phyloP scores from a whole-genome alignment of 2,113 vertebrate genomes.

The Pedetes capensis region DNA sequence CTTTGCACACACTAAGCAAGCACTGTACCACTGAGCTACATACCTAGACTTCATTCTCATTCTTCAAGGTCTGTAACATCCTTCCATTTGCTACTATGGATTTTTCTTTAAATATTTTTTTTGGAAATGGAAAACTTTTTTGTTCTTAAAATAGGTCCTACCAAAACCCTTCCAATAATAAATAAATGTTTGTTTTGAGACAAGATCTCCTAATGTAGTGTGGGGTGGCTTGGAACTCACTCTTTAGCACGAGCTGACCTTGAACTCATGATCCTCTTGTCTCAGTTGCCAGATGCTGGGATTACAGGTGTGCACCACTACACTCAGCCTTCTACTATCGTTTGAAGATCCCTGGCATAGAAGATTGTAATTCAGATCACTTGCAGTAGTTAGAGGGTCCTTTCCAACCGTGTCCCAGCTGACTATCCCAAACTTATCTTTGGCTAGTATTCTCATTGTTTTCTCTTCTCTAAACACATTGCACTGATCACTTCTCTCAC shows the following conservation, averaged over 20 bases:
- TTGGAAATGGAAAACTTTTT: neutral
- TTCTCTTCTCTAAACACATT: neutral
- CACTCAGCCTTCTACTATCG: neutral
- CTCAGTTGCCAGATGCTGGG: no score
- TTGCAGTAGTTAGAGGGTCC: neutral
- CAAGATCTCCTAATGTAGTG: neutral
- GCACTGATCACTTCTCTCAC: neutral
- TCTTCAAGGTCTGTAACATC: neutral
- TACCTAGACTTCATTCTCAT: no score
- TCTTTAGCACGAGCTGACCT: no score
- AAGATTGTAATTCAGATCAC: neutral
- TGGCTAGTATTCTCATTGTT: neutral
- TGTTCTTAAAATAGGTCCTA: neutral
- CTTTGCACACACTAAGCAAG: neutral
- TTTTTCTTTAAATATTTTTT: neutral
- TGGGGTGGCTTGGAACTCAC: no score
- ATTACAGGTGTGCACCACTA: no score
- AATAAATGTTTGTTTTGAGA: no score
- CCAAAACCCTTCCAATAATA: neutral
- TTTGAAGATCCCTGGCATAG: neutral
- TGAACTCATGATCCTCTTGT: no score
- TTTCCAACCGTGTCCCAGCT: neutral
- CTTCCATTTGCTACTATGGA: neutral
- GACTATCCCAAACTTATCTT: neutral
- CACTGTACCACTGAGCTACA: neutral